Base-by-base conservation (phyloP, 2,888 invertebrate genomes). In the Pachymerium ferrugineum region DNA sequence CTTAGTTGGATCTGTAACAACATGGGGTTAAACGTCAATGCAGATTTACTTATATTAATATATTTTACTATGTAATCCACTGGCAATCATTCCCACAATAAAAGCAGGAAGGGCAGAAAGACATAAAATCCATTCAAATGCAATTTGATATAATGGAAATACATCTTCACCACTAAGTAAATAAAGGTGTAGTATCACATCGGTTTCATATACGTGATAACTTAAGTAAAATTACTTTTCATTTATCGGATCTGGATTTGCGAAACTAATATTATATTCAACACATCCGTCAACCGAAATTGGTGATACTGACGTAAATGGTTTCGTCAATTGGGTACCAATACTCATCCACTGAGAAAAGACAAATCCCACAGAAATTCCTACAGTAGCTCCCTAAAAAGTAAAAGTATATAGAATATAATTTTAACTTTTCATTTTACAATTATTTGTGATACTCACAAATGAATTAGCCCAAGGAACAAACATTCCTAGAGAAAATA, bases 401-500 rank as follows among this genome's bases (percentile, higher is more conserved):
- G 28, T 16, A 6, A 42, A 47, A 47, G 10, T 22, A 16, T 19
- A 47, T 22, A 47, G 28, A 25, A 25, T 54, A 4, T 19, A 19
- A 2, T 47, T 19, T 10, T 19, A 19, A 19, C 3, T 19, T 22
- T 8, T 19, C 16, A 8, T 3, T n/a, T 38, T 38, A 38, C 22
- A 22, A 54, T n/a, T n/a, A 54, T 14, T 30, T 30, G 8, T 19
- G 19, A 8, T 70, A 35, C 80, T 79, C 83, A 90, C 90, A 84
- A 89, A 91, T 19, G 89, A 85, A 80, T 94, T 94, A 3, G 93
- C 90, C 88, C 89, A 91, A 0, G 94, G 94, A 78, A 94, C 89
- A 78, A 91, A 89, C 88, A 95, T 93, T 74, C 95, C 95, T 22
- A 95, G 84, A 0, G 91, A 88, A 81, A 95, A 95, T 2, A 94